Evolutionary conservation across 2,113 vertebrate genomes (phyloP).

Genomic region (Copsychus sechellarum): DNA sequence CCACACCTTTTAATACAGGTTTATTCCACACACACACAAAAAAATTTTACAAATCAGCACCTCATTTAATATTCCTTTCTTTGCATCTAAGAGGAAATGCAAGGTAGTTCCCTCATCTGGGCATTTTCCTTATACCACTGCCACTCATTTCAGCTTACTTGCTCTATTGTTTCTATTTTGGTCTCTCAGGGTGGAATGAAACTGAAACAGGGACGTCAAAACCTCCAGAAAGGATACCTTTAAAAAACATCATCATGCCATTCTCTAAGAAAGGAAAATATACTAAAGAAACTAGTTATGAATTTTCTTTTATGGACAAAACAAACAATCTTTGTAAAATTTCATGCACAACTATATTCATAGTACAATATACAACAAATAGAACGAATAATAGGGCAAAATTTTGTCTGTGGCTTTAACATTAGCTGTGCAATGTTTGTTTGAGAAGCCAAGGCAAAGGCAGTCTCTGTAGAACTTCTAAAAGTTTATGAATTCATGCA

Average conservation of each 20-base stretch:
- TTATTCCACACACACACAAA: background rate
- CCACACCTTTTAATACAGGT: background rate
- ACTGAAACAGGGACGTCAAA: background rate
- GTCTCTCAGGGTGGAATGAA: background rate
- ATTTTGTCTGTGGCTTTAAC: background rate
- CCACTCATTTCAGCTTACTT: background rate
- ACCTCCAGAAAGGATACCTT: background rate
- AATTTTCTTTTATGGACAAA: background rate
- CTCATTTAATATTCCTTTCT: background rate
- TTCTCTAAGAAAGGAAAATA: background rate
- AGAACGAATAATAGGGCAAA: background rate
- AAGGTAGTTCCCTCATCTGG: background rate
- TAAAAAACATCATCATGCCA: background rate
- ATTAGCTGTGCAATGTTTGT: background rate
- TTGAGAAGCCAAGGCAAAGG: background rate
- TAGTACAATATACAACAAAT: background rate
- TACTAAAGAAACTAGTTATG: background rate
- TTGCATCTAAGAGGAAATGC: background rate
- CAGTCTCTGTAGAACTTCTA: background rate
- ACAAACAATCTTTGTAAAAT: background rate
- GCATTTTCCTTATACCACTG: background rate
- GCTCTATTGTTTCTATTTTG: background rate
- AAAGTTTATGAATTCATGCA: background rate
- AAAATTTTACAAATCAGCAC: background rate
- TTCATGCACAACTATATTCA: background rate